These are phyloP conservation scores for Astreopora myriophthalma DNA, from an alignment of 64 coral and sea anemone genomes.

Conservation along the genomic window DNA sequence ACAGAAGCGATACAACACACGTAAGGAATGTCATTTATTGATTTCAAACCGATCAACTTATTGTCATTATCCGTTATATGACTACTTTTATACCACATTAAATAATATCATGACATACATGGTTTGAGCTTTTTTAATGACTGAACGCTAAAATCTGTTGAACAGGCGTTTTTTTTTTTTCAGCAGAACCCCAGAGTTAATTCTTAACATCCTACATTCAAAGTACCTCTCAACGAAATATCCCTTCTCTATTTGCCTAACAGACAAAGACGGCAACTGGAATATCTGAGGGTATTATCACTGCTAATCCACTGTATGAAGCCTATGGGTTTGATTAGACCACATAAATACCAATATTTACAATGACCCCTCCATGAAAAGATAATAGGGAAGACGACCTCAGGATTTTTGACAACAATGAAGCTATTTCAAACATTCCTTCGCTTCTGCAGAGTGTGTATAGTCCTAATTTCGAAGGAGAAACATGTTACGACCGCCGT, in stretches of 20 bases:
- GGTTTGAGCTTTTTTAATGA: background rate
- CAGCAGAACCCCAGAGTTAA: background rate
- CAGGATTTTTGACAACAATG: constrained; percentile 21
- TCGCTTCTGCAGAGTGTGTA: background rate
- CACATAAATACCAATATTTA: constrained; percentile 35
- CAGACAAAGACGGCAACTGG: background rate
- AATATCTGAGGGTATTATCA: constrained; percentile 25
- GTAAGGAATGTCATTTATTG: background rate
- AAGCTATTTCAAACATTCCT: constrained; percentile 30
- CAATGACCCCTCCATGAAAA: constrained; percentile 10
- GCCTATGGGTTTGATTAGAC: constrained; percentile 21
- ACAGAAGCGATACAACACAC: background rate
- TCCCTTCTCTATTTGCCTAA: background rate
- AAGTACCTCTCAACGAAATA: background rate
- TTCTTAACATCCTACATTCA: no score
- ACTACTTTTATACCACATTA: background rate
- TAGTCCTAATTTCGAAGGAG: background rate
- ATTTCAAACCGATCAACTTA: background rate
- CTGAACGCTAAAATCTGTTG: no score
- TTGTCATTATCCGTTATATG: background rate
- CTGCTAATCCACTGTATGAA: constrained; percentile 16
- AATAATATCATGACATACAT: background rate
- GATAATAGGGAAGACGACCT: constrained; percentile 7
- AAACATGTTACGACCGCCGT: background rate
- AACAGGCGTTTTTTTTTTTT: no score